These are phyloP conservation scores for Ceuthmochares aereus DNA, from an alignment of 2,113 vertebrate species.

Conservation along the genomic window DNA sequence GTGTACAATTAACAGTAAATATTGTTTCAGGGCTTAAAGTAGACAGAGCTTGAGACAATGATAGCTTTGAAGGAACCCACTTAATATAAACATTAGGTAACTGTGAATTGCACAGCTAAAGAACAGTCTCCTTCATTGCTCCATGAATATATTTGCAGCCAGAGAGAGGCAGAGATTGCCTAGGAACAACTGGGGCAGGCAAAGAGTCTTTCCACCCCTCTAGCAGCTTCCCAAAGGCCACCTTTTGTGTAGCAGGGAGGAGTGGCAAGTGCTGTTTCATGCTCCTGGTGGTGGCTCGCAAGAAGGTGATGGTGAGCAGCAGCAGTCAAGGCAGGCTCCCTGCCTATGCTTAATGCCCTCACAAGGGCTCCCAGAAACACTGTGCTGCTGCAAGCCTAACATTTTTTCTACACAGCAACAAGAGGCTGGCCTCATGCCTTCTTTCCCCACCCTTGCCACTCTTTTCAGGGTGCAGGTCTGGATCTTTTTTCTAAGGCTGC, in stretches of 20 bases:
- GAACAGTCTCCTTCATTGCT: not conserved
- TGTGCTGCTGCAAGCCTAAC: not conserved
- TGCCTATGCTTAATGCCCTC: not conserved
- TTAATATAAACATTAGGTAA: constrained; percentile 30
- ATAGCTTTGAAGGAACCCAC: constrained; percentile 20
- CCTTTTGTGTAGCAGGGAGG: not conserved
- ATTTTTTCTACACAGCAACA: not conserved
- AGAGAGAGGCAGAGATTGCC: not conserved
- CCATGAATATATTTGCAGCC: not conserved
- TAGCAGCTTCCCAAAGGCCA: not conserved
- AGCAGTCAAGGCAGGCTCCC: not conserved
- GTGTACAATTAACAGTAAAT: not conserved
- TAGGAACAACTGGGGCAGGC: not conserved
- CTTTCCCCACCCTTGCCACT: not conserved
- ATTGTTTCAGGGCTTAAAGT: constrained; percentile 27
- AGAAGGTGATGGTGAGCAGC: not conserved
- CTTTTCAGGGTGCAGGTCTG: not conserved
- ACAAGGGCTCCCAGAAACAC: not conserved
- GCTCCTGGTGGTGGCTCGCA: not conserved
- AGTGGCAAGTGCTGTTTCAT: not conserved
- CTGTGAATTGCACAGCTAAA: not conserved
- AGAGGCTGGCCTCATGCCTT: not conserved
- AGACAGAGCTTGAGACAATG: not conserved
- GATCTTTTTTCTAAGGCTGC: not conserved
- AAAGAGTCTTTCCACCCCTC: not conserved